phyloP scores from a whole-genome alignment of 2,797 vertebrate genomes.

The Lerista edwardsae region DNA sequence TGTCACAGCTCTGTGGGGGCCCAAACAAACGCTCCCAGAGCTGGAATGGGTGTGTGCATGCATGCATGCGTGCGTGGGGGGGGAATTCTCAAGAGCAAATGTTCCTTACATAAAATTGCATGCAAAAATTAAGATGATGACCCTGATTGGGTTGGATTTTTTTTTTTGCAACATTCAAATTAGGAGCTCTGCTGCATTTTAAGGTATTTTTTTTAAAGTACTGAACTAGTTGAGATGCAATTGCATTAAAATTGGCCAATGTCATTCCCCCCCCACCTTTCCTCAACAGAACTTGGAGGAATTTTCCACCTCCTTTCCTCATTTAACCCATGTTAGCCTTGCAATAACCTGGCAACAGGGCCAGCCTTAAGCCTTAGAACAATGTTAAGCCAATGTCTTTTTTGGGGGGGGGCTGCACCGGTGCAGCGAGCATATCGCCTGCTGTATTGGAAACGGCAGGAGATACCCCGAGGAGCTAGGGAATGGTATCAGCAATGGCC shows the following conservation, averaged over 20 bases:
- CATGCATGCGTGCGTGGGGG: no score
- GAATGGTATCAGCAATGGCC: no score
- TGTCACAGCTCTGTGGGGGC: background rate
- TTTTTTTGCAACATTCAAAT: background rate
- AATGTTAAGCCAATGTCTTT: no score
- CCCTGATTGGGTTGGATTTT: background rate
- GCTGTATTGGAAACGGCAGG: no score
- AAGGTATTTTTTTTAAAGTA: background rate
- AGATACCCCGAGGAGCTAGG: no score
- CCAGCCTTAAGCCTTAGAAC: no score
- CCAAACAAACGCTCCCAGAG: background rate
- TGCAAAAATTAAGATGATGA: background rate
- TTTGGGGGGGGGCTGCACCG: no score
- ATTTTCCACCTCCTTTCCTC: background rate
- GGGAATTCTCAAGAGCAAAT: background rate
- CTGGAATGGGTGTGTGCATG: background rate
- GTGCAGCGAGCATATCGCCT: no score
- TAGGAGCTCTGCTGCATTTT: background rate
- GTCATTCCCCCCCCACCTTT: no score
- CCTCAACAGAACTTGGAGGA: no score
- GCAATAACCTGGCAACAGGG: no score
- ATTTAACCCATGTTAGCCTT: no score
- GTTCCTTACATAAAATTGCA: background rate
- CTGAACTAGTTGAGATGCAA: background rate
- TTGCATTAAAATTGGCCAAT: background rate